Conservation (phyloP, 35 echinoderm and acorn worm species). For the Apostichopus californicus region DNA sequence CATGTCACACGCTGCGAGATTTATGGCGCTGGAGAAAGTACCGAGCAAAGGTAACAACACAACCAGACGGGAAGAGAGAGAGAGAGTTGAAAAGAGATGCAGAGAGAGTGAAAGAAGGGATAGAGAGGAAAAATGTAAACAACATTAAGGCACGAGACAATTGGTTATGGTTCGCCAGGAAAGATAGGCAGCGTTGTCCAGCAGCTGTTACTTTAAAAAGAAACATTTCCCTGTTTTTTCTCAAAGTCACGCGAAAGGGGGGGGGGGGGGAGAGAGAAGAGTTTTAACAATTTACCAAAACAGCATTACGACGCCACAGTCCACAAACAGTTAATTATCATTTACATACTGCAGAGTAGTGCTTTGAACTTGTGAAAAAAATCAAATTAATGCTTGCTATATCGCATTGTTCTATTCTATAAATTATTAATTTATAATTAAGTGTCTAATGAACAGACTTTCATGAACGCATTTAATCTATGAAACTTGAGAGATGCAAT, state of each 20-base stretch:
- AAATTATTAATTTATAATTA: no score
- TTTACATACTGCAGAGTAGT: no score
- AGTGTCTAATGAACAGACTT: no score
- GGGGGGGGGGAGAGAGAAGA: not conserved
- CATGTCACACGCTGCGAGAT: conserved; percentile 56
- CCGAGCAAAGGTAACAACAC: conserved; percentile 17
- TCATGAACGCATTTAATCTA: no score
- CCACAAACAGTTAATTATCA: no score
- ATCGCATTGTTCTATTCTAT: no score
- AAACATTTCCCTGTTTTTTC: conserved; percentile 3
- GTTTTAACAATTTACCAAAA: not conserved
- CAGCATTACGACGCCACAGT: not conserved
- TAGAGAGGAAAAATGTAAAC: conserved; percentile 24
- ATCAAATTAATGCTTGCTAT: no score
- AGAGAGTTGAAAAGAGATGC: not conserved
- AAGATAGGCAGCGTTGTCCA: conserved; percentile 10
- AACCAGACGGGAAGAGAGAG: not conserved
- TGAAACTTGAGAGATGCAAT: no score
- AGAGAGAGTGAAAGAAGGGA: not conserved
- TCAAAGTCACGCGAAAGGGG: not conserved
- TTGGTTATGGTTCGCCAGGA: conserved; percentile 34
- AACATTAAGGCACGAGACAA: conserved; percentile 42
- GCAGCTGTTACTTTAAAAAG: not conserved
- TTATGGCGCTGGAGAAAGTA: conserved; percentile 29
- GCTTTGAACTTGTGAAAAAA: no score